Percentiles rank a stretch among this genome's conserved stretches.
These are phyloP conservation scores for Mythimna ferrago DNA, from an alignment of 2,888 invertebrate species.

Conservation along the genomic window DNA sequence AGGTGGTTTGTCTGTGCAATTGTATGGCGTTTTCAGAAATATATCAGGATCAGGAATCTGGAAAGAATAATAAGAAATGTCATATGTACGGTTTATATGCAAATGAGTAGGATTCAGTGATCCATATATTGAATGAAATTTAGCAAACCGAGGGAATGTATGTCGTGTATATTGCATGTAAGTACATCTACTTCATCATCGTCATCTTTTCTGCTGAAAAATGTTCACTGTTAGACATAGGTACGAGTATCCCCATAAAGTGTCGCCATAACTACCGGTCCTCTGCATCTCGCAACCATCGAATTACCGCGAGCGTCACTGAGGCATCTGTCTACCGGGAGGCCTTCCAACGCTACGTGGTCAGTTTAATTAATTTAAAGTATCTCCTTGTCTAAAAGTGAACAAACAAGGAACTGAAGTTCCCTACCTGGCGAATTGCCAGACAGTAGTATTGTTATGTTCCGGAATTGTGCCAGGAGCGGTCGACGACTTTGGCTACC, in stretches of 20 bases:
- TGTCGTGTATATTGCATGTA: no score
- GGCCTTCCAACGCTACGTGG: no score
- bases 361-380: conserved; percentile 5
- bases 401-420: conserved; percentile 45
- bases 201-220: no score
- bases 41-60: conserved; percentile 93
- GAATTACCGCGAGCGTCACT: no score
- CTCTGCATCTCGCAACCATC: no score
- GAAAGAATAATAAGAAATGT: conserved; percentile 65
- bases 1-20: conserved; percentile 93
- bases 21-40: conserved; percentile 92
- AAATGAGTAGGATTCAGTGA: neutral
- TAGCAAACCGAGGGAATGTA: neutral
- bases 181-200: no score
- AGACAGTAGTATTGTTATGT: conserved; percentile 56
- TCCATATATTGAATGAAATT: neutral
- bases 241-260: no score
- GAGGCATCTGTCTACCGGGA: no score
- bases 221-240: no score
- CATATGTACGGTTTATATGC: neutral
- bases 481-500: conserved; percentile 56
- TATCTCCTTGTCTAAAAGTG: conserved; percentile 29
- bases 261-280: no score
- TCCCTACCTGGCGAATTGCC: conserved; percentile 57
- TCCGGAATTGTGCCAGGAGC: conserved; percentile 61